A percentile compares a stretch with the other conserved stretches of the same genome.
Evolutionary conservation across 2,797 vertebrate genomes (phyloP).

Genomic region (Hirundo rustica): DNA sequence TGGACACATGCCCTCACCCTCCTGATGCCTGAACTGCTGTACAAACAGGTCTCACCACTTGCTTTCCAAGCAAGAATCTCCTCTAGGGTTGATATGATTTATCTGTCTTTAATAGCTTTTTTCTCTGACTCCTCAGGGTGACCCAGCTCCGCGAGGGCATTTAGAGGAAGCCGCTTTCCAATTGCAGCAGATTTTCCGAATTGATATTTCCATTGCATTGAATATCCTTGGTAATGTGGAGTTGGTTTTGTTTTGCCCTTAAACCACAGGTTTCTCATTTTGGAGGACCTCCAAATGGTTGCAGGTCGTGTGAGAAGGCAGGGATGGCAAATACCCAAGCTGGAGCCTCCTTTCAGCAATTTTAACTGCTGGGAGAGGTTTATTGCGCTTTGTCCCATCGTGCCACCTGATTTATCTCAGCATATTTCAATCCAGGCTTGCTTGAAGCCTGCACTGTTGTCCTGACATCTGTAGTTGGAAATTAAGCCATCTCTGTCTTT

Average conservation of each 20-base stretch:
- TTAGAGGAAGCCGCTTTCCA: constrained; percentile 80
- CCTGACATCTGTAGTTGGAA: constrained; percentile 45
- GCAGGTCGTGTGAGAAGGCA: constrained; percentile 47
- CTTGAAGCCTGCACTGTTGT: constrained; percentile 23
- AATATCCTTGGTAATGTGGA: constrained; percentile 79
- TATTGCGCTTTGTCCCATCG: constrained; percentile 39
- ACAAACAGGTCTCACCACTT: not conserved
- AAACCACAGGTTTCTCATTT: constrained; percentile 11
- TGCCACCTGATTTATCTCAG: constrained; percentile 60
- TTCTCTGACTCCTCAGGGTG: constrained; percentile 61
- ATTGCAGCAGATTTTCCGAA: constrained; percentile 79
- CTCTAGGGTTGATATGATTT: not conserved
- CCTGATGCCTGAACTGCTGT: not conserved
- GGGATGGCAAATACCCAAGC: constrained; percentile 44
- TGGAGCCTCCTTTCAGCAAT: constrained; percentile 47
- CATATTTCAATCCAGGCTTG: constrained; percentile 32
- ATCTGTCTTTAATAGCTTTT: constrained; percentile 25
- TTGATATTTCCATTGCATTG: constrained; percentile 83
- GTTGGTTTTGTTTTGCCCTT: constrained; percentile 46
- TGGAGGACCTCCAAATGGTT: constrained; percentile 56
- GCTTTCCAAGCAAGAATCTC: not conserved
- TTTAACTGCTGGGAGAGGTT: constrained; percentile 40
- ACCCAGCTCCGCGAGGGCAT: constrained; percentile 69
- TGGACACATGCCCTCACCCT: not conserved
- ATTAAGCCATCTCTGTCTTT: constrained; percentile 51